These are phyloP conservation scores for Tholera decimalis DNA, from an alignment of 2,888 invertebrate species.

Conservation along the genomic window DNA sequence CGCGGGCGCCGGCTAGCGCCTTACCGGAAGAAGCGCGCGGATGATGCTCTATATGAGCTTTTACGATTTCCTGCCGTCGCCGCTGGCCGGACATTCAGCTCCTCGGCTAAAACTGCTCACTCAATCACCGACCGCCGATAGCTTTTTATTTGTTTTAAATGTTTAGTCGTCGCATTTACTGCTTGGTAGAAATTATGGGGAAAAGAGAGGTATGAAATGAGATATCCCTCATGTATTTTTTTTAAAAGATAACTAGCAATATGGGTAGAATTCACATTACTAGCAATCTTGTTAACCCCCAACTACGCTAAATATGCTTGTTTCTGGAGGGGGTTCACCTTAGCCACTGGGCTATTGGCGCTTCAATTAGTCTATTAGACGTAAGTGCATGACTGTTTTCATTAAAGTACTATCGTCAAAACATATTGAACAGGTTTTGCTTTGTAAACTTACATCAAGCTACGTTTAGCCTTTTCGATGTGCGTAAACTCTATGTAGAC, in stretches of 20 bases:
- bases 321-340: no score
- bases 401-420: background rate
- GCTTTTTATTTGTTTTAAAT: slow-evolving; percentile 58
- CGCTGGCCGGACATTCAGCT: slow-evolving; percentile 72
- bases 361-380: no score
- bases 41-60: slow-evolving; percentile 86
- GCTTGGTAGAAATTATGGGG: background rate
- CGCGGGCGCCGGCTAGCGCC: slow-evolving; percentile 82
- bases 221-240: background rate
- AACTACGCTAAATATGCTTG: no score
- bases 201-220: background rate
- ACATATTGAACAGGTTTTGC: background rate
- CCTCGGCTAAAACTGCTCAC: slow-evolving; percentile 73
- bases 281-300: no score
- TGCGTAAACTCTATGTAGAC: background rate
- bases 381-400: background rate
- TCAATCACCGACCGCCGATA: slow-evolving; percentile 69
- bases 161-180: slow-evolving; percentile 5
- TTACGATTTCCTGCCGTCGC: slow-evolving; percentile 88
- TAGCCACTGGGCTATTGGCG: no score
- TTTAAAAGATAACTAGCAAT: no score
- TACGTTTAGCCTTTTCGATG: background rate
- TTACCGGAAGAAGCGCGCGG: slow-evolving; percentile 86
- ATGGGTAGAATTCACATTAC: no score
- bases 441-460: background rate